Base-by-base conservation (phyloP, 2,888 invertebrate species). In the Spicauda simplicius region DNA sequence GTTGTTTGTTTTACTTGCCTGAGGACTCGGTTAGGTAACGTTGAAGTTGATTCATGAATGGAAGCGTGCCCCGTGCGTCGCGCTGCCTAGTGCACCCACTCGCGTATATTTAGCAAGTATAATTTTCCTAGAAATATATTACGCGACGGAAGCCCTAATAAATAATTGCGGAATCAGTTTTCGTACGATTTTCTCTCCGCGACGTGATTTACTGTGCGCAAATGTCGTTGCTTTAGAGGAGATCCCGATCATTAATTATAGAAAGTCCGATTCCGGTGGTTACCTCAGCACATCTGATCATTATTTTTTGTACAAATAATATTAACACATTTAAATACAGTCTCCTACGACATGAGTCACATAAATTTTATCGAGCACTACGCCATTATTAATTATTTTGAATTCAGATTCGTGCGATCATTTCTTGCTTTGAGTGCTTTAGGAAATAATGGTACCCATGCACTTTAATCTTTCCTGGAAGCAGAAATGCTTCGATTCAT, bases 1-100 rank as follows among this genome's bases (percentile, higher is more conserved):
- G 78, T 74, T 86, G 88, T 87, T 90, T 88, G 90, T 90, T 89
- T 91, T 90, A 84, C 81, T 87, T 85, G 84, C 83, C 80, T 80
- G 83, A 83, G 76, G 77, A 80, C 79, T 76, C 79, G 81, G 91
- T 91, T 88, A 91, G 90, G 90, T 91, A 92, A 93, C 83, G 90
- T 77, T 87, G 88, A 87, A 88, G 88, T 91, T 93, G 92, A 91
- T 92, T 93, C 93, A 92, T 93, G 93, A 93, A 93, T 92, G 92
- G 84, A 84, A 83, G 87, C 85, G 59, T 60, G 66, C 48, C 41
- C 37, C 60, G 66, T 66, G 66, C 66, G 66, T 84, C 81, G 84
- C 74, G 72, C 76, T 76, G 80, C 81, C 80, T 80, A 79, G 78
- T 77, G 80, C 83, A 82, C 80, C 80, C 81, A 78, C 75, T 74